Conservation (phyloP, 2,888 invertebrate species). For the Cataglyphis cursor region DNA sequence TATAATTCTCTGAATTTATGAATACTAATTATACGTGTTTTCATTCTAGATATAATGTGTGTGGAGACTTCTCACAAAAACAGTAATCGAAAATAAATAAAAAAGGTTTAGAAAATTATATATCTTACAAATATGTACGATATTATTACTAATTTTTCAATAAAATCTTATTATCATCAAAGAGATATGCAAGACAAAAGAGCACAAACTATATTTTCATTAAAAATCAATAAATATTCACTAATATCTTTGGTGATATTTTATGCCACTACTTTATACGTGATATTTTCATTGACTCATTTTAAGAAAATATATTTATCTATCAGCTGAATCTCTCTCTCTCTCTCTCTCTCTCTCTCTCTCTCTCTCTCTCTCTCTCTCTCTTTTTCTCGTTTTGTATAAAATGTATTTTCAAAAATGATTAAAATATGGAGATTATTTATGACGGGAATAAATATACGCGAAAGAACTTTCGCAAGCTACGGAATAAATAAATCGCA, state of each 20-base stretch:
- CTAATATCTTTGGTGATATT: no score
- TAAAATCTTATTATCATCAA: no score
- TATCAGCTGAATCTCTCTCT: no score
- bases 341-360: no score
- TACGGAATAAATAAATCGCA: conserved; percentile 34
- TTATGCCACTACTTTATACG: neutral
- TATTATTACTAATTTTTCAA: neutral
- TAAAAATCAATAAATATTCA: no score
- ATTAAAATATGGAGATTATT: neutral
- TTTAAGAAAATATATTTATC: neutral
- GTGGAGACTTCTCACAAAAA: no score
- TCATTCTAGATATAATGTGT: neutral
- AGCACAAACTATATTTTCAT: no score
- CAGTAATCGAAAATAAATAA: no score
- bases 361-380: no score
- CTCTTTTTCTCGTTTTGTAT: neutral
- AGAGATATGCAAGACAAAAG: no score
- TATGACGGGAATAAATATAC: neutral
- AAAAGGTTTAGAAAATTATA: no score
- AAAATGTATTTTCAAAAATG: neutral
- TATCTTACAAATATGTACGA: neutral
- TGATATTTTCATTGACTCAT: neutral
- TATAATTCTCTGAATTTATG: no score
- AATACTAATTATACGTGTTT: neutral
- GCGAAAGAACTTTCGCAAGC: conserved; percentile 37